phyloP scores from a whole-genome alignment of 2,888 invertebrate genomes.

The Odontocolon sp. region DNA sequence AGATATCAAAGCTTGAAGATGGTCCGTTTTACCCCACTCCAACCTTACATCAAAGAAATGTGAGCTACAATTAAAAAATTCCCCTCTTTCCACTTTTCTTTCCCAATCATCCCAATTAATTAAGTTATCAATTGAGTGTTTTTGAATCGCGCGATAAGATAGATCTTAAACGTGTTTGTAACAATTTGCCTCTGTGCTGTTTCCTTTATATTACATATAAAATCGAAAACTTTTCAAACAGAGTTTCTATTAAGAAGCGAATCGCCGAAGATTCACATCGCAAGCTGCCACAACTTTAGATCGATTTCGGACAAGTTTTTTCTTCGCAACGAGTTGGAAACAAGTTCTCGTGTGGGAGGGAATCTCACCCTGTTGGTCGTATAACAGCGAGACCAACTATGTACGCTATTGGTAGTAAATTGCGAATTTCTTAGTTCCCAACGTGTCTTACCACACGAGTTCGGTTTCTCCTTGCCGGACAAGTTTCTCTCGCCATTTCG shows the following conservation, averaged over 20 bases:
- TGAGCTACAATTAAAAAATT: background rate
- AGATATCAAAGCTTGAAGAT: too few relatives aligned
- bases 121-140: background rate
- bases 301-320: constrained; percentile 1
- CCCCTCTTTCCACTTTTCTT: background rate
- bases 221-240: background rate
- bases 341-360: background rate
- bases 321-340: background rate
- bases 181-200: background rate
- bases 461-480: background rate
- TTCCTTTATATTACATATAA: background rate
- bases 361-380: background rate
- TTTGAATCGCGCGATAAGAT: too few relatives aligned
- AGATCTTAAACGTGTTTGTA: too few relatives aligned
- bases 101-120: background rate
- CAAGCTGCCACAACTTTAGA: constrained; percentile 2
- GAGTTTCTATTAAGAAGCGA: background rate
- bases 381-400: background rate
- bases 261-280: background rate
- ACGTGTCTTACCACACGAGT: background rate
- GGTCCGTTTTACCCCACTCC: too few relatives aligned
- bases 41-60: background rate
- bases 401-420: background rate
- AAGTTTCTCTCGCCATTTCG: too few relatives aligned
- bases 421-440: background rate